Conservation (phyloP, 2,888 invertebrate species). For the Spilosoma lubricipeda region DNA sequence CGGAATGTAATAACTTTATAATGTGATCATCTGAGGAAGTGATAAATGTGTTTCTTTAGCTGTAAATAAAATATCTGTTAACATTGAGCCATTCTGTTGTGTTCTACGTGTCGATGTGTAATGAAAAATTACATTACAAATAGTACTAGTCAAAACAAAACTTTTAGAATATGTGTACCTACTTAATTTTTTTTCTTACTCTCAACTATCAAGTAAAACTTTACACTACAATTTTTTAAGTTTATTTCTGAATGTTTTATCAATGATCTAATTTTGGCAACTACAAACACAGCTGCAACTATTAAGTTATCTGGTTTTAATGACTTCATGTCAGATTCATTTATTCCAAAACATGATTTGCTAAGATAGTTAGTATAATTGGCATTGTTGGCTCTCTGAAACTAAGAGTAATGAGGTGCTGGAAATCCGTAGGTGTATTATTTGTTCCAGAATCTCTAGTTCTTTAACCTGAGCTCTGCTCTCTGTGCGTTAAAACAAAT, state of each 20-base stretch:
- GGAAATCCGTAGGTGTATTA: not conserved
- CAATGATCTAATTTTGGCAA: too few relatives aligned
- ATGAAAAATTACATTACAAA: not conserved
- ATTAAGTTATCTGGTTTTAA: conserved; percentile 8
- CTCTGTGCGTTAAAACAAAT: not conserved
- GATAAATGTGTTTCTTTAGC: conserved; percentile 41
- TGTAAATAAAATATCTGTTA: conserved; percentile 28
- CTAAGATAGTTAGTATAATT: not conserved
- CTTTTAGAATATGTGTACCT: not conserved
- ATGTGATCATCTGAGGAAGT: conserved; percentile 48
- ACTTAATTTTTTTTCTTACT: too few relatives aligned
- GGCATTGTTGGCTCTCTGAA: not conserved
- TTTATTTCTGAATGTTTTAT: too few relatives aligned
- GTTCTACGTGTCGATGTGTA: not conserved
- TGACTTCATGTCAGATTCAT: conserved; percentile 17
- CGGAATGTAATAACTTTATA: conserved; percentile 43
- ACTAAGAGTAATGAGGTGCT: not conserved
- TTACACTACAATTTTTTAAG: too few relatives aligned
- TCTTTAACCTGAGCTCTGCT: not conserved
- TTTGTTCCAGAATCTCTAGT: not conserved
- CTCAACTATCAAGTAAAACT: too few relatives aligned
- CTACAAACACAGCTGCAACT: too few relatives aligned
- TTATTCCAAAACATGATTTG: conserved; percentile 10
- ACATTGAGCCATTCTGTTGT: not conserved
- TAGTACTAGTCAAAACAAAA: not conserved